A percentile compares a stretch with the other conserved stretches of the same genome.
phyloP scores from a whole-genome alignment of 2,888 invertebrate genomes.

The Spilarctia lutea region DNA sequence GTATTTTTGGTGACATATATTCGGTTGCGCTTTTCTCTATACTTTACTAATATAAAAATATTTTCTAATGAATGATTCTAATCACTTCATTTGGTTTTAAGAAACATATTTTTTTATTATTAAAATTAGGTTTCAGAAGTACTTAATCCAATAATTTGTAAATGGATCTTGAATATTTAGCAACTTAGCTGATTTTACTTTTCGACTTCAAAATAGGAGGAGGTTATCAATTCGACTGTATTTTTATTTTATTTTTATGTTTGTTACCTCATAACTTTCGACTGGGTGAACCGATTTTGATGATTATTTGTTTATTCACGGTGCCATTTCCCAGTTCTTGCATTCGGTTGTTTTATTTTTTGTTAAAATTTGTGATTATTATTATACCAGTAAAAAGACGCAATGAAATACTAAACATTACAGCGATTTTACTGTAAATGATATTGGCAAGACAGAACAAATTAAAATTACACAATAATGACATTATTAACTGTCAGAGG shows the following conservation, averaged over 20 bases:
- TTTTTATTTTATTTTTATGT: too few relatives aligned
- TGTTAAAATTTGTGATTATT: too few relatives aligned
- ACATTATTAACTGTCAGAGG: not conserved
- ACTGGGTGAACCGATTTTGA: too few relatives aligned
- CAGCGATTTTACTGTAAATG: not conserved
- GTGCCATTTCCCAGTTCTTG: too few relatives aligned
- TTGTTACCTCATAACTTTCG: too few relatives aligned
- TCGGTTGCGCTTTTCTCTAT: not conserved
- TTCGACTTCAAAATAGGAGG: too few relatives aligned
- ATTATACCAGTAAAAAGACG: not conserved
- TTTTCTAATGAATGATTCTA: too few relatives aligned
- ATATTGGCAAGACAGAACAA: not conserved
- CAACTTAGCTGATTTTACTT: too few relatives aligned
- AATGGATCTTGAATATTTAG: too few relatives aligned
- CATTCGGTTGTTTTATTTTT: too few relatives aligned
- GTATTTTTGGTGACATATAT: not conserved
- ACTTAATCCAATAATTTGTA: not conserved
- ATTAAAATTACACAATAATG: not conserved
- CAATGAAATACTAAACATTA: not conserved
- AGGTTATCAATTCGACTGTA: too few relatives aligned
- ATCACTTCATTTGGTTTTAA: not conserved
- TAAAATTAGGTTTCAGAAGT: not conserved
- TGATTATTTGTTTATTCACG: too few relatives aligned
- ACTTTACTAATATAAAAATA: not conserved
- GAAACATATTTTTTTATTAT: not conserved